phyloP scores from a whole-genome alignment of 1,140 invertebrate species.

The Heliconius hewitsoni region DNA sequence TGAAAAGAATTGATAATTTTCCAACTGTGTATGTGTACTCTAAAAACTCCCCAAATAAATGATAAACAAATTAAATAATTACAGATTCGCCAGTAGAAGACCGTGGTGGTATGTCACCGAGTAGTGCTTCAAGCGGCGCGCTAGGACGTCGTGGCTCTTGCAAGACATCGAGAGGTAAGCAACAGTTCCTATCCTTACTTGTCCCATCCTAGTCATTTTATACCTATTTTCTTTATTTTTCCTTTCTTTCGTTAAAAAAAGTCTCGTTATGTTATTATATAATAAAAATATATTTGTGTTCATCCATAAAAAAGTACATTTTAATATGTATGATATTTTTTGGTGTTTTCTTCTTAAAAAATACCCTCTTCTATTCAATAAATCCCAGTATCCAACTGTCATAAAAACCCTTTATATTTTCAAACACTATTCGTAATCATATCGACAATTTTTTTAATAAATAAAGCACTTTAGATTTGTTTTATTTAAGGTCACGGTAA shows the following conservation, averaged over 20 bases:
- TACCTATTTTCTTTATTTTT: neutral
- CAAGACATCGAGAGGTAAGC: conserved; percentile 90
- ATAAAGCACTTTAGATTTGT: neutral
- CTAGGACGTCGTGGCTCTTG: conserved; percentile 91
- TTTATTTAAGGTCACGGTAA: neutral
- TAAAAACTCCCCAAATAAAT: neutral
- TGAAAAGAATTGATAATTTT: too few species aligned
- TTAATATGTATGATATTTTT: neutral
- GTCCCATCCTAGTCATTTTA: neutral
- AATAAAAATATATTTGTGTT: neutral
- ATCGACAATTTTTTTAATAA: neutral
- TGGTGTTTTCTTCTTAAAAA: neutral
- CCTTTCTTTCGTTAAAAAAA: neutral
- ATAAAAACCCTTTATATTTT: neutral
- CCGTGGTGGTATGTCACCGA: conserved; percentile 87
- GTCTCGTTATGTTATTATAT: neutral
- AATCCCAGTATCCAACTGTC: neutral
- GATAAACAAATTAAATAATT: neutral
- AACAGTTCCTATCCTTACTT: neutral
- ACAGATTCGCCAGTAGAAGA: conserved; percentile 90
- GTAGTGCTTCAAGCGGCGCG: conserved; percentile 85
- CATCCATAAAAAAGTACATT: neutral
- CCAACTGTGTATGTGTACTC: too few species aligned
- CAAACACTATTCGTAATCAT: neutral
- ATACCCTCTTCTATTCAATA: neutral